phyloP scores from a whole-genome alignment of 2,113 vertebrate genomes.

The Hiodon tergisus region DNA sequence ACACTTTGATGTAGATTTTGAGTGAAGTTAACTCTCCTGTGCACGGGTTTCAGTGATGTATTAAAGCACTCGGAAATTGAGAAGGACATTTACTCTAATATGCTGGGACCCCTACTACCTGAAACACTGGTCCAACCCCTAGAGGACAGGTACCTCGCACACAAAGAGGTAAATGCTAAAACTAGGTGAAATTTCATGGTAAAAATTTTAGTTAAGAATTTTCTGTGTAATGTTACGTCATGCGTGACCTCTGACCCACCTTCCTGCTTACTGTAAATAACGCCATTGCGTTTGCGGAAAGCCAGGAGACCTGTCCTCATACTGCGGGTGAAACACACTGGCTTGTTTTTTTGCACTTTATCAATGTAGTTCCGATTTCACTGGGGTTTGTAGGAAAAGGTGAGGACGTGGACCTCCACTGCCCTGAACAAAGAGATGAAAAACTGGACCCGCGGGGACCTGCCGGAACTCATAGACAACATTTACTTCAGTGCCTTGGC shows the following conservation, averaged over 20 bases:
- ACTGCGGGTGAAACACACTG: neutral
- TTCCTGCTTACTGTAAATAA: neutral
- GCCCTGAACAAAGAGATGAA: slow-evolving; percentile 68
- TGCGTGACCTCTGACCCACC: slow-evolving; percentile 1
- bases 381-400: too few relatives aligned
- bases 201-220: neutral
- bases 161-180: slow-evolving; percentile 64
- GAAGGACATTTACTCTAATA: slow-evolving; percentile 52
- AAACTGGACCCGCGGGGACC: slow-evolving; percentile 58
- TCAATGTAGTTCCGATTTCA: too few relatives aligned
- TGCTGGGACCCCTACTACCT: slow-evolving; percentile 68
- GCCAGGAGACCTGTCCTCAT: neutral
- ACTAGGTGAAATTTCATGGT: too few relatives aligned
- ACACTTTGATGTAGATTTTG: too few relatives aligned
- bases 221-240: neutral
- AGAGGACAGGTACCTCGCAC: slow-evolving; percentile 65
- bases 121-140: slow-evolving; percentile 47
- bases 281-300: neutral
- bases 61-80: slow-evolving; percentile 62
- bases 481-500: slow-evolving; percentile 73
- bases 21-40: neutral
- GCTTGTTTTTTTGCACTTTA: neutral
- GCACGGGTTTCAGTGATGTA: slow-evolving; percentile 62
- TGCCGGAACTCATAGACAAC: slow-evolving; percentile 62
- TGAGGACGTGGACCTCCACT: slow-evolving; percentile 55